Conservation (phyloP, 2,888 invertebrate species). For the Xylophagus ater region DNA sequence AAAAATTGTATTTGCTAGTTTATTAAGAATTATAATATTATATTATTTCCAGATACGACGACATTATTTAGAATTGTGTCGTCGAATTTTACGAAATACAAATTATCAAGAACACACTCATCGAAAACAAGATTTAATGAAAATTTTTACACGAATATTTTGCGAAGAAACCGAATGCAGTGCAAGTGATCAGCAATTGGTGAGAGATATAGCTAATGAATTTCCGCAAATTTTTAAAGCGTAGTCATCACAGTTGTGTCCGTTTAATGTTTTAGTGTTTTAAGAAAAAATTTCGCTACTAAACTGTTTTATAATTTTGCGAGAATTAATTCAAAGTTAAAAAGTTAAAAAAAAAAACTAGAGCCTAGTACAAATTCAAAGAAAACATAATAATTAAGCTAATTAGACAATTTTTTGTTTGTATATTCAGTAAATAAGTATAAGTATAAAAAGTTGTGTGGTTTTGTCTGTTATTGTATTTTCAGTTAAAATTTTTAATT, state of each 20-base stretch:
- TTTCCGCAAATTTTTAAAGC: conserved; percentile 68
- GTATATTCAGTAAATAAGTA: too few relatives aligned
- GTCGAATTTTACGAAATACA: conserved; percentile 69
- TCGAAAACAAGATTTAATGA: conserved; percentile 66
- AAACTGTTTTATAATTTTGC: too few relatives aligned
- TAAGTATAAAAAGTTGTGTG: too few relatives aligned
- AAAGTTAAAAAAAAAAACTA: too few relatives aligned
- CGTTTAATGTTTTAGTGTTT: too few relatives aligned
- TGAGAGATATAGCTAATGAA: conserved; percentile 72
- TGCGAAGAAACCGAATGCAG: conserved; percentile 70
- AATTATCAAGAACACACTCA: conserved; percentile 71
- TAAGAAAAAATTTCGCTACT: too few relatives aligned
- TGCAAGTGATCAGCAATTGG: conserved; percentile 62
- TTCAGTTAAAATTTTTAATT: too few relatives aligned
- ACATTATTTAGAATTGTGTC: conserved; percentile 67
- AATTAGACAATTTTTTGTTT: too few relatives aligned
- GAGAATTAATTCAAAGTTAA: too few relatives aligned
- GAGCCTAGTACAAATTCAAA: too few relatives aligned
- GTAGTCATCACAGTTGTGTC: conserved; percentile 31
- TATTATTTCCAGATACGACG: conserved; percentile 50
- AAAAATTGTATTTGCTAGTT: conserved; percentile 14
- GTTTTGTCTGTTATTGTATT: too few relatives aligned
- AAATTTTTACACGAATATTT: conserved; percentile 77
- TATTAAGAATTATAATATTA: conserved; percentile 8
- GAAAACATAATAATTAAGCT: too few relatives aligned